These are phyloP conservation scores for Holotrichia oblita DNA, from an alignment of 1,140 invertebrate genomes.

Conservation along the genomic window DNA sequence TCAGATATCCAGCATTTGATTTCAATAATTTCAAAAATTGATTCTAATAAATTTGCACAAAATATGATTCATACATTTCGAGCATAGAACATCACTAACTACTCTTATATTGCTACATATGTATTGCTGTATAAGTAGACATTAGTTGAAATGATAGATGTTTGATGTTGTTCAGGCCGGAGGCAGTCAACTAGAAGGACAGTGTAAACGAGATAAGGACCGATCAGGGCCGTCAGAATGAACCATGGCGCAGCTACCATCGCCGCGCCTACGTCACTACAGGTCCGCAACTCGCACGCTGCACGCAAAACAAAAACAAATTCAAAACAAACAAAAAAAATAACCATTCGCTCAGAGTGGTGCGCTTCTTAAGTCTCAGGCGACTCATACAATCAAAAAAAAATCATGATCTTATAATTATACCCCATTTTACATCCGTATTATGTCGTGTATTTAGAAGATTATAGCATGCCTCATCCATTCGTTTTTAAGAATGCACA, in stretches of 20 bases:
- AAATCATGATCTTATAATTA: background rate
- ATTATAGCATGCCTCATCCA: slow-evolving; percentile 19
- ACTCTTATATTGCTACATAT: background rate
- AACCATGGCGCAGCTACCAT: slow-evolving; percentile 72
- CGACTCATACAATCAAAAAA: slow-evolving; percentile 7
- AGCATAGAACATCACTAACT: background rate
- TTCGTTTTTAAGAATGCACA: slow-evolving; percentile 38
- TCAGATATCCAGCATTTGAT: no score
- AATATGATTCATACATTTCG: no score
- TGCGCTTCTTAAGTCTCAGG: slow-evolving; percentile 19
- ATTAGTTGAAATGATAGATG: slow-evolving; percentile 35
- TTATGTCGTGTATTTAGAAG: background rate
- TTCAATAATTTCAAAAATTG: no score
- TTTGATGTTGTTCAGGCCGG: slow-evolving; percentile 26
- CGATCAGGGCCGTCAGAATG: slow-evolving; percentile 60
- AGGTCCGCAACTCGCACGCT: slow-evolving; percentile 62
- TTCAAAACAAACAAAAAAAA: background rate
- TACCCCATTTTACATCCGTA: slow-evolving; percentile 22
- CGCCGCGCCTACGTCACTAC: slow-evolving; percentile 73
- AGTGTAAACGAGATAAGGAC: slow-evolving; percentile 9
- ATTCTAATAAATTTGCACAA: no score
- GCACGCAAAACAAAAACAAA: slow-evolving; percentile 32
- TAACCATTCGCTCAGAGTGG: background rate
- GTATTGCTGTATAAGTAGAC: background rate
- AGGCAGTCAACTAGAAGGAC: slow-evolving; percentile 1